Evolutionary conservation across 2,888 invertebrate genomes (phyloP).

Genomic region (Oscheius sp.): DNA sequence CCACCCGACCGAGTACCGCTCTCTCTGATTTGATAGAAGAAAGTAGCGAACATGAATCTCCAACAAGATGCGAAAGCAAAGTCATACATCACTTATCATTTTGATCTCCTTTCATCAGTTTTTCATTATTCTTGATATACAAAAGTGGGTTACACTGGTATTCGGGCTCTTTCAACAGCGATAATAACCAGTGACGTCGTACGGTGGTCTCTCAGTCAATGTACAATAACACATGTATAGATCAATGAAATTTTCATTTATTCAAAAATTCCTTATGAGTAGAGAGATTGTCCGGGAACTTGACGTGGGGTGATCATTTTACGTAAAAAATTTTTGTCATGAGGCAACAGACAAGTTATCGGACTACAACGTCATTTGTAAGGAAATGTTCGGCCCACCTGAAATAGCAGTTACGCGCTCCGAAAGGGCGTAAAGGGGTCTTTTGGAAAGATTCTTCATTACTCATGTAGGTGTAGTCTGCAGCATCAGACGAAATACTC

Average conservation of each 20-base stretch:
- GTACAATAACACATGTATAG: conserved; percentile 9
- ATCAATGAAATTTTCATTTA: conserved; percentile 13
- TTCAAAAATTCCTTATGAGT: neutral
- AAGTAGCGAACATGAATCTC: conserved; percentile 53
- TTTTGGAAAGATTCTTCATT: neutral
- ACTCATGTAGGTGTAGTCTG: too few relatives aligned
- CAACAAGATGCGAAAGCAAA: conserved; percentile 26
- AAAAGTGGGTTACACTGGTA: conserved; percentile 11
- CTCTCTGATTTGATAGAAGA: conserved; percentile 58
- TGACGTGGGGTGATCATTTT: neutral
- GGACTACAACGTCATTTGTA: neutral
- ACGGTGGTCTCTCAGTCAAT: conserved; percentile 8
- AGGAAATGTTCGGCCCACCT: neutral
- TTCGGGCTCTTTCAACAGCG: conserved; percentile 10
- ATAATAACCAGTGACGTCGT: conserved; percentile 20
- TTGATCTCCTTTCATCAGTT: conserved; percentile 18
- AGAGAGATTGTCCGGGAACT: neutral
- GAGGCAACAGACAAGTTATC: conserved; percentile 22
- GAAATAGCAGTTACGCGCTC: conserved; percentile 14
- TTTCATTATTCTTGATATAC: neutral
- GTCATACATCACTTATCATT: conserved; percentile 5
- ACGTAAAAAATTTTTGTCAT: neutral
- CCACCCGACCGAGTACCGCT: conserved; percentile 54
- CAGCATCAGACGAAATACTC: too few relatives aligned
- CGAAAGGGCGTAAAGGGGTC: neutral